Conservation (phyloP, 2,888 invertebrate genomes). For the Parnassius orleans region DNA sequence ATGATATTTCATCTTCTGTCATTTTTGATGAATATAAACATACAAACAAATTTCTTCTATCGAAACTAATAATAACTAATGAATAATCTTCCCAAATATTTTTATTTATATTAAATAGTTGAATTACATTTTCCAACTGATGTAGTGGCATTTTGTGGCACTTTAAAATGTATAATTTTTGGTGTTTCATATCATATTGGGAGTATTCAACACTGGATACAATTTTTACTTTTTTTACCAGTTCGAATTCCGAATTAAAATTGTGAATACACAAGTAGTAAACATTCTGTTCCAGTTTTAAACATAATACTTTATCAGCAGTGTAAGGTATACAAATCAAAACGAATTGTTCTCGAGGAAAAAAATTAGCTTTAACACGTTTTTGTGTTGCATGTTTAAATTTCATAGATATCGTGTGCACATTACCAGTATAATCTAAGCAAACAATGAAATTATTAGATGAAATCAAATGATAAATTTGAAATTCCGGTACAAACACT, state of each 20-base stretch:
- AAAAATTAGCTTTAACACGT: conserved; percentile 46
- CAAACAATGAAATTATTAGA: conserved; percentile 53
- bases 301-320: conserved; percentile 42
- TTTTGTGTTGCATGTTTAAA: conserved; percentile 53
- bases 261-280: conserved; percentile 48
- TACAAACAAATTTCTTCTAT: conserved; percentile 46
- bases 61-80: conserved; percentile 45
- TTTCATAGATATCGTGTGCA: conserved; percentile 53
- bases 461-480: conserved; percentile 45
- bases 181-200: not conserved
- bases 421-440: conserved; percentile 50
- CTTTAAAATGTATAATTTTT: conserved; percentile 14
- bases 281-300: conserved; percentile 44
- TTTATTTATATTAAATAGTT: conserved; percentile 28
- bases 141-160: conserved; percentile 13
- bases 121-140: conserved; percentile 31
- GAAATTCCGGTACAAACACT: conserved; percentile 50
- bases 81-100: conserved; percentile 33
- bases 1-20: conserved; percentile 35
- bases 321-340: conserved; percentile 35
- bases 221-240: conserved; percentile 35
- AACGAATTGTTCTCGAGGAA: conserved; percentile 42
- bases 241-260: conserved; percentile 46
- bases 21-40: conserved; percentile 40
- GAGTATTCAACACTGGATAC: conserved; percentile 13